Percentiles rank a stretch among this genome's conserved stretches.
Evolutionary conservation across 2,113 vertebrate genomes (phyloP).

Genomic region (Zosterops japonicus): DNA sequence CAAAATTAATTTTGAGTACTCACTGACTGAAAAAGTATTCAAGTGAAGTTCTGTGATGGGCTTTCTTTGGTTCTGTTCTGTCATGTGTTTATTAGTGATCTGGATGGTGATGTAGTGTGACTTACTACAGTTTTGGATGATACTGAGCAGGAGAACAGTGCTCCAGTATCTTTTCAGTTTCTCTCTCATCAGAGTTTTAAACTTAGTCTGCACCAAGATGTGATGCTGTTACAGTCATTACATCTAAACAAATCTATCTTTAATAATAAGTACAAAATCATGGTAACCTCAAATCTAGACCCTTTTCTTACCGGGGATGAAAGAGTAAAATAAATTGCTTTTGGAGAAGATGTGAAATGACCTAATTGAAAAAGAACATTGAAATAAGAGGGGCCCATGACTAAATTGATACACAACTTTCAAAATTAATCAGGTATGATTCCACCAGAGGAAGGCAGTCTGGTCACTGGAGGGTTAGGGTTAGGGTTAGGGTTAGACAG

Average conservation of each 20-base stretch:
- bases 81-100: background rate
- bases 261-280: background rate
- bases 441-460: background rate
- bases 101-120: background rate
- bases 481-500: too few species aligned
- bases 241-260: background rate
- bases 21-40: background rate
- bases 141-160: background rate
- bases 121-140: background rate
- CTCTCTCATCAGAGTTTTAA: background rate
- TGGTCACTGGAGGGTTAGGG: background rate
- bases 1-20: background rate
- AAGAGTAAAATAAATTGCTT: background rate
- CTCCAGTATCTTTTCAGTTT: background rate
- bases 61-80: background rate
- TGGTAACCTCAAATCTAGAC: background rate
- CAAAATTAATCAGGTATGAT: background rate
- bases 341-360: background rate
- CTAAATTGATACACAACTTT: background rate
- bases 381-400: accelerated
- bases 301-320: background rate
- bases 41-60: background rate
- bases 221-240: background rate
- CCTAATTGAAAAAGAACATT: background rate
- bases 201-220: background rate